Base-by-base conservation (phyloP, 2,113 vertebrate genomes). In the Callopanchax toddi region DNA sequence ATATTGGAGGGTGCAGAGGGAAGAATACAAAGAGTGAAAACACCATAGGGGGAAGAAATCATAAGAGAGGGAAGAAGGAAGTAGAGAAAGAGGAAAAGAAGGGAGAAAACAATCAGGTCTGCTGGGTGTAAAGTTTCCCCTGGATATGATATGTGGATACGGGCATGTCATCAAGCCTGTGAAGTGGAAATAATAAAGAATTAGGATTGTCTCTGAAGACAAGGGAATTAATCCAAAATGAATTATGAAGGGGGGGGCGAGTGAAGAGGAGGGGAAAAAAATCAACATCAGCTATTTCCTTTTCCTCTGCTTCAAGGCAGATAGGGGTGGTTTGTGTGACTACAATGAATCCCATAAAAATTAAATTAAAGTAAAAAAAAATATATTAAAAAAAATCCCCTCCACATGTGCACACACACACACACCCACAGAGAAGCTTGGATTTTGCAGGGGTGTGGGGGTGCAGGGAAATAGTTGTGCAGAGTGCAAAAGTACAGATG, bases 171-270 rank as follows among this genome's bases (percentile, higher is more conserved):
- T 90, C 83, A 83, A 84, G 67, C 71, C 86, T 88, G 83, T 91
- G 86, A 90, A 87, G 86, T 90, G 89, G 89, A 91, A 91, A 91
- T 89, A 90, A 91, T 88, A 90, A 90, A 90, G 89, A 90, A 90
- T 91, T 89, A 90, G 88, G 84, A 89, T 91, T 87, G 86, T 90
- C 90, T 92, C 89, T 76, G 86, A 90, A 91, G 89, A 91, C 87
- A 74, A 66, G 87, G 73, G 82, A 92, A 91, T 90, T 92, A 90
- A 91, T 91, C 86, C 90, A 89, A 91, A 91, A 91, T 86, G 78
- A 91, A 92, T 91, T 90, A 91, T 60, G 51, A 66, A 72, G 67
- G 57, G 76, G 64, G 59, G 65, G 3, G 40, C 4, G 17, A 17
- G 42, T 5, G 42, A 6, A 44, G 67, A 21, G 34, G 59, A 55